Conservation (phyloP, 2,797 vertebrate species). For the Manis pentadactyla region DNA sequence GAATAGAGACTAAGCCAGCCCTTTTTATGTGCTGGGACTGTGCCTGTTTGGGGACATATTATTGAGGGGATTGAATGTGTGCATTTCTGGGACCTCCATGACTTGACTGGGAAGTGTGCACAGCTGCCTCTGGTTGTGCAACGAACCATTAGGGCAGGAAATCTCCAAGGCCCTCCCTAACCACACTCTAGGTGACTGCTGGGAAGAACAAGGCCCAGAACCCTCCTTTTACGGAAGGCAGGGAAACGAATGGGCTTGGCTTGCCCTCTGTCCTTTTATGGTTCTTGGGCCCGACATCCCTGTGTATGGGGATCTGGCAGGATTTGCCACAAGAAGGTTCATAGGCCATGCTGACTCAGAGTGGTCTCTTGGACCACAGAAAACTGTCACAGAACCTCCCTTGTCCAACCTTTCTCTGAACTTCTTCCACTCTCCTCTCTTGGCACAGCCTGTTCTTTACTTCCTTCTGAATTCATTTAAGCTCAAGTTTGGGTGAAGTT, state of each 20-base stretch:
- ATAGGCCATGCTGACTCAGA: conserved; percentile 61
- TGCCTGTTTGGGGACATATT: not conserved
- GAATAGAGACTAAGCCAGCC: not conserved
- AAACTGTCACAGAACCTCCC: not conserved
- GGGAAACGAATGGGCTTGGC: conserved; percentile 46
- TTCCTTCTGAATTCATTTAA: not conserved
- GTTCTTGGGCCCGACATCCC: not conserved
- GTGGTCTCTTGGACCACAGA: conserved; percentile 21
- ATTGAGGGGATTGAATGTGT: not conserved
- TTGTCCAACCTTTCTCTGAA: conserved; percentile 61
- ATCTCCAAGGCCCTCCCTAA: not conserved
- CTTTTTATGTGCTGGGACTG: not conserved
- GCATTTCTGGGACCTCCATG: not conserved
- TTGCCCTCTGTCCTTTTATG: conserved; percentile 71
- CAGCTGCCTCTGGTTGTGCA: conserved; percentile 22
- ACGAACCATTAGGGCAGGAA: conserved; percentile 48
- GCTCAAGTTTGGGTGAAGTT: conserved; percentile 3
- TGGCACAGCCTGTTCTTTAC: conserved; percentile 2
- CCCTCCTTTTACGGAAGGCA: conserved; percentile 54
- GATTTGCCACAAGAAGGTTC: conserved; percentile 56
- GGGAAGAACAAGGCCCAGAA: conserved; percentile 20
- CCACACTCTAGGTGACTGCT: not conserved
- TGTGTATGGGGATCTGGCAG: conserved; percentile 28
- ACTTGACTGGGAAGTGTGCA: not conserved
- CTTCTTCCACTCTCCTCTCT: conserved; percentile 42